Base-by-base conservation (phyloP, 2,797 vertebrate species). In the Crossoptilon crossoptilon region DNA sequence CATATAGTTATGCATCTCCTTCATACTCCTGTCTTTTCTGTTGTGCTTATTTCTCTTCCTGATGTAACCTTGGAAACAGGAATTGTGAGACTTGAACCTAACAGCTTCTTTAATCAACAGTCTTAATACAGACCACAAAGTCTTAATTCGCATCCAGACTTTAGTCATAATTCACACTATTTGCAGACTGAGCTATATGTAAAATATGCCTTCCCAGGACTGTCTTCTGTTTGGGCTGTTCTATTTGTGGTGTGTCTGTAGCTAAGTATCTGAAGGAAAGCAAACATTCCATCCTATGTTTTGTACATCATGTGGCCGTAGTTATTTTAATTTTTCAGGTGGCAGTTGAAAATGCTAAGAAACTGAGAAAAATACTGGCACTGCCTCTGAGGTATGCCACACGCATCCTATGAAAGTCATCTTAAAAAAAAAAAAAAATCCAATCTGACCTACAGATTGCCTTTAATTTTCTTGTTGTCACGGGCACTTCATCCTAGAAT, bases 1-100 rank as follows among this genome's bases (percentile, higher is more conserved):
- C 1, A 1, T 43, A 53, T 79, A 94, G 88, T 96, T 95, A 95
- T 84, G 55, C 69, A 90, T 70, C 88, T 97, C 71, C 66, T 84
- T 60, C 75, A 26, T 33, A 14, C 68, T 85, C 59, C 84, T 82
- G 87, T 67, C 87, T 62, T 29, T 10, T 69, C 74, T 92, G 9
- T 56, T 79, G 71, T 63, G 39, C 75, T 95, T 87, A 49, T 92
- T 92, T 84, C 44, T 67, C 91, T 90, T 78, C 67, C 72, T 27
- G 6, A 10, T 66, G 56, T 62, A 82, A 94, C 91, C 83, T 94
- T 23, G 35, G 51, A 91, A 75, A 85, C 48, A 90, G 55, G 64
- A 92, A 31, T 89, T 89, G 78, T 33, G 78, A n/a, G 81, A 79
- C 53, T 68, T 49, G 84, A 73, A 27, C 33, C 58, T 76, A 69